Evolutionary conservation across 2,888 invertebrate genomes (phyloP).

Genomic region (Torymus aiolomorphi): DNA sequence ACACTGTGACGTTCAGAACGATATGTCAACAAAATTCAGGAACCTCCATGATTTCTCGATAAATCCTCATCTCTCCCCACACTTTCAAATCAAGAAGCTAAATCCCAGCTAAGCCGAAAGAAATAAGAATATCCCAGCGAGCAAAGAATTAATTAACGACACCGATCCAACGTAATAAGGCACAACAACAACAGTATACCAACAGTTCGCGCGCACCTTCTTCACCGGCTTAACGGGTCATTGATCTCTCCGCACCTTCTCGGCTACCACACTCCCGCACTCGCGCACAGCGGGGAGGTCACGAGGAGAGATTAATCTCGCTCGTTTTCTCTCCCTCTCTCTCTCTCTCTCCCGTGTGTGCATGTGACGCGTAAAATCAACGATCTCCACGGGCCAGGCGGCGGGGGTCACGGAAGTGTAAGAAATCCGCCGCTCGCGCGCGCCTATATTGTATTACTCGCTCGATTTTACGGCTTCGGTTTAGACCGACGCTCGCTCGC

Average conservation of each 20-base stretch:
- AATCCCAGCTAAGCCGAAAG: too few species aligned
- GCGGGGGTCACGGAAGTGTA: constrained; percentile 24
- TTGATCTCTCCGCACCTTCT: constrained; percentile 16
- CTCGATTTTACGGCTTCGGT: constrained; percentile 66
- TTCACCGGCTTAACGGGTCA: constrained; percentile 22
- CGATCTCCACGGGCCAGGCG: background rate
- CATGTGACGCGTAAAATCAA: constrained; percentile 27
- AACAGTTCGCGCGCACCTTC: too few species aligned
- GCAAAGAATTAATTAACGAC: background rate
- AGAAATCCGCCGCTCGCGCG: constrained; percentile 19
- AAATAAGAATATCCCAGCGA: too few species aligned
- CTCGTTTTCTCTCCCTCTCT: too few species aligned
- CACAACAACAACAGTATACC: background rate
- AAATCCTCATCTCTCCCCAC: too few species aligned
- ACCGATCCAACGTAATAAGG: background rate
- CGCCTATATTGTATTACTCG: constrained; percentile 57
- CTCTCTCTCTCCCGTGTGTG: background rate
- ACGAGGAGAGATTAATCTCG: constrained; percentile 38
- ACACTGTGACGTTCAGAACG: too few species aligned
- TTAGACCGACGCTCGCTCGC: constrained; percentile 59
- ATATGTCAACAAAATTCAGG: too few species aligned
- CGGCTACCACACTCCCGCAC: background rate
- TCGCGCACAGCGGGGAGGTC: background rate
- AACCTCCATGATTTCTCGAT: too few species aligned
- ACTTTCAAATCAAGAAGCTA: too few species aligned